A percentile compares a stretch with the other conserved stretches of the same genome.
Conservation (phyloP, 2,113 vertebrate genomes). For the Prolemur simus region DNA sequence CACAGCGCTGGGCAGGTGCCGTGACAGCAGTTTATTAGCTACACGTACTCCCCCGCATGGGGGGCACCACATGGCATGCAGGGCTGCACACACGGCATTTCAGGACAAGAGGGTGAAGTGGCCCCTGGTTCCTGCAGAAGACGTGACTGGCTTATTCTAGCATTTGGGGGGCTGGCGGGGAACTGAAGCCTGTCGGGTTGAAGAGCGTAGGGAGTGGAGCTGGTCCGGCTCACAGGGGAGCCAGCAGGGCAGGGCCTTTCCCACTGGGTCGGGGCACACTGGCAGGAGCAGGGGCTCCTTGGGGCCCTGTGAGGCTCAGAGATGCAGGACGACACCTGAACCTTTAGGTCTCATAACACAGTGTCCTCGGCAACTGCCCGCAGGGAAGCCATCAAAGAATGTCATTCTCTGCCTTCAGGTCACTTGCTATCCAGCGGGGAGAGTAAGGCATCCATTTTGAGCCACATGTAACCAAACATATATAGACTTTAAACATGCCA, state of each 20-base stretch:
- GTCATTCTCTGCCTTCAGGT: background rate
- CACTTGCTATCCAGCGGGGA: background rate
- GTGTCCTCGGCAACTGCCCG: rapidly evolving
- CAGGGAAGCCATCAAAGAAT: rapidly evolving
- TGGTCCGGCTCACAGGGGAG: rapidly evolving
- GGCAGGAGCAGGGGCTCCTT: rapidly evolving
- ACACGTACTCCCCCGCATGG: rapidly evolving
- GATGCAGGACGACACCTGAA: too few species aligned
- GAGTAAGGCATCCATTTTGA: background rate
- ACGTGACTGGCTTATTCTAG: rapidly evolving
- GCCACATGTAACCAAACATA: background rate
- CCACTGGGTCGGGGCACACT: rapidly evolving
- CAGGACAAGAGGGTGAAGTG: rapidly evolving
- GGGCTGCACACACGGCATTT: rapidly evolving
- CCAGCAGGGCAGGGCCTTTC: rapidly evolving
- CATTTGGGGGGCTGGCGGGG: background rate
- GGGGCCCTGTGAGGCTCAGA: background rate
- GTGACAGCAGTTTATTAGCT: rapidly evolving
- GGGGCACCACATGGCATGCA: rapidly evolving
- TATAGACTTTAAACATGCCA: rapidly evolving
- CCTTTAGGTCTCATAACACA: rapidly evolving
- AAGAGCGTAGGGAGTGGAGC: too few species aligned
- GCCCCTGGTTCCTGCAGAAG: background rate
- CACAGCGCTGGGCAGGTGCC: background rate
- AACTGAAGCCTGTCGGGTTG: rapidly evolving